These are phyloP conservation scores for Chironomus tentans DNA, from an alignment of 2,888 invertebrate genomes.

Conservation along the genomic window DNA sequence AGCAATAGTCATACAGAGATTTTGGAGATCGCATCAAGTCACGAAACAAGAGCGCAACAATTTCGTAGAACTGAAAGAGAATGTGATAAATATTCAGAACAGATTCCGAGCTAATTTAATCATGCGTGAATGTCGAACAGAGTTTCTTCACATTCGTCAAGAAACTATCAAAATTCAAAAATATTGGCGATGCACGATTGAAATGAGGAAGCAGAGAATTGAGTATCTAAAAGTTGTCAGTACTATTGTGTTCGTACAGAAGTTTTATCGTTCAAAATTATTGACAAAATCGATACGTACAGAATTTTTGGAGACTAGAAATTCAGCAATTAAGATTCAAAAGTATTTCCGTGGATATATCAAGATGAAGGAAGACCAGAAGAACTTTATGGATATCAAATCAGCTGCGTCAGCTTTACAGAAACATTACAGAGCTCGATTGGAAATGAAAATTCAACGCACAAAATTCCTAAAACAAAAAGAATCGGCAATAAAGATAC, in stretches of 20 bases:
- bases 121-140: constrained; percentile 18
- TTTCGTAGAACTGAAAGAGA: constrained; percentile 33
- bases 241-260: constrained; percentile 41
- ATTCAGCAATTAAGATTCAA: constrained; percentile 34
- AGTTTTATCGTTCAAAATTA: constrained; percentile 39
- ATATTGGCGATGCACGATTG: constrained; percentile 37
- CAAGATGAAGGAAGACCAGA: constrained; percentile 33
- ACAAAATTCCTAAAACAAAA: background rate
- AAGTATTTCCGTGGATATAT: constrained; percentile 32
- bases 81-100: constrained; percentile 38
- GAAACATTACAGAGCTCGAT: constrained; percentile 35
- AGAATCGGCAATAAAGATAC: constrained; percentile 27
- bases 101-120: constrained; percentile 31
- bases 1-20: no score
- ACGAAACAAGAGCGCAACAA: constrained; percentile 35
- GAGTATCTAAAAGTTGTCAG: constrained; percentile 31
- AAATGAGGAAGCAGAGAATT: constrained; percentile 34
- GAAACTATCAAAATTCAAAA: constrained; percentile 40
- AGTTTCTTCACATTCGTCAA: constrained; percentile 29
- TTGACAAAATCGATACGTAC: constrained; percentile 34
- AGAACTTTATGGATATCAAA: constrained; percentile 40
- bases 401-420: constrained; percentile 35
- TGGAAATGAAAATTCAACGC: constrained; percentile 30
- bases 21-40: constrained; percentile 30
- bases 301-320: constrained; percentile 31